Conservation (phyloP, 2,797 vertebrate genomes). For the Tokudaia tokunoshimensis region DNA sequence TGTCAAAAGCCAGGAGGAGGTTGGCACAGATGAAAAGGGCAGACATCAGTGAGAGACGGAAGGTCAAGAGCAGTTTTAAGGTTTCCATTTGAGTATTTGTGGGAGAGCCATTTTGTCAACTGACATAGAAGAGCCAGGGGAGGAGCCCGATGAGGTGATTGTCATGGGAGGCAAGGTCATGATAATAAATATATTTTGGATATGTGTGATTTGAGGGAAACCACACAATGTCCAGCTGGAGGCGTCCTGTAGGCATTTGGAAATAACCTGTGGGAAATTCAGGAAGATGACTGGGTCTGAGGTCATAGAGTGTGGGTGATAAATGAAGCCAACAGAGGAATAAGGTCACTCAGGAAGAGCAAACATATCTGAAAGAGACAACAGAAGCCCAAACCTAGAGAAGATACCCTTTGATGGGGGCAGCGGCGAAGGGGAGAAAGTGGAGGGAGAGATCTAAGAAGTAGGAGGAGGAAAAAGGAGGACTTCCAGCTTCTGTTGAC, state of each 20-base stretch:
- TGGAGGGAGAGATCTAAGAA: neutral
- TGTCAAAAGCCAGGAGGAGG: neutral
- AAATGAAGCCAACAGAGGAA: conserved; percentile 61
- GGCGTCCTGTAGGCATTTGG: conserved; percentile 34
- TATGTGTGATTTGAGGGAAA: conserved; percentile 65
- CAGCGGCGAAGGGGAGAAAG: neutral
- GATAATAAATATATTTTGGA: conserved; percentile 75
- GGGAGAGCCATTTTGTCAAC: neutral
- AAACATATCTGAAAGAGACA: conserved; percentile 24
- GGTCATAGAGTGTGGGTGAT: conserved; percentile 24
- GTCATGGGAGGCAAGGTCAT: conserved; percentile 64
- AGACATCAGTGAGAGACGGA: neutral
- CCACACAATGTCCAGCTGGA: conserved; percentile 46
- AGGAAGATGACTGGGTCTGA: conserved; percentile 30
- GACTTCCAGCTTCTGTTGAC: neutral
- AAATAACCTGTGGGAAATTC: conserved; percentile 51
- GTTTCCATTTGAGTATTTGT: conserved; percentile 53
- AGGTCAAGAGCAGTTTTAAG: conserved; percentile 11
- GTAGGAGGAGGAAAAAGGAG: neutral
- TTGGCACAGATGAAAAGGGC: neutral
- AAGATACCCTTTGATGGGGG: neutral
- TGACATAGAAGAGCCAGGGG: conserved; percentile 3
- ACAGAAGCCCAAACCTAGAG: conserved; percentile 50
- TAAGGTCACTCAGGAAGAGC: conserved; percentile 35
- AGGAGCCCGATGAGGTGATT: conserved; percentile 30